phyloP scores from a whole-genome alignment of 1,140 invertebrate genomes.

The Bicyclus anynana region DNA sequence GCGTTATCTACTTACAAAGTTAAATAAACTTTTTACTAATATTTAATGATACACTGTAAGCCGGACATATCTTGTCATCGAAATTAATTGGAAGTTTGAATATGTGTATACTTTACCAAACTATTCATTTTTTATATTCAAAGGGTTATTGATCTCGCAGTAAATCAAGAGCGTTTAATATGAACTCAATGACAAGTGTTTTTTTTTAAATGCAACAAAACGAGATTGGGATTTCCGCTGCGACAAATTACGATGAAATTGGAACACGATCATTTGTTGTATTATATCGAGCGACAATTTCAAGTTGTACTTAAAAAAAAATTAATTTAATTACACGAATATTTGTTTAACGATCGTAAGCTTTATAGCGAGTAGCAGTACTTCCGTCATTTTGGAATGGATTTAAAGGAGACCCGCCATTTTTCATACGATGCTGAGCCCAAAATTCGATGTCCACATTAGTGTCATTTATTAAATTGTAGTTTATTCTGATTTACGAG shows the following conservation, averaged over 20 bases:
- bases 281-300: neutral
- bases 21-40: no score
- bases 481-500: no score
- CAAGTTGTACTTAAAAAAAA: neutral
- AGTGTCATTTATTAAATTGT: no score
- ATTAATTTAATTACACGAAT: neutral
- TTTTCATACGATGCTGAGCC: no score
- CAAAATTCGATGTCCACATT: no score
- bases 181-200: neutral
- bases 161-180: neutral
- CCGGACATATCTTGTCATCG: neutral
- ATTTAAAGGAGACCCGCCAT: no score
- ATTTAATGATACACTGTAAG: no score
- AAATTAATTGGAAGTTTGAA: neutral
- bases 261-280: neutral
- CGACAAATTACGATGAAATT: neutral
- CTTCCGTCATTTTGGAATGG: no score
- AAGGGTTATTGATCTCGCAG: neutral
- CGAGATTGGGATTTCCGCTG: neutral
- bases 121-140: neutral
- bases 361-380: neutral
- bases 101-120: neutral
- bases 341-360: neutral
- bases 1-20: no score
- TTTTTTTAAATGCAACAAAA: conserved; percentile 3